Base-by-base conservation (phyloP, 53 echinoderm and acorn worm species). In the Paracentrotus lividus region DNA sequence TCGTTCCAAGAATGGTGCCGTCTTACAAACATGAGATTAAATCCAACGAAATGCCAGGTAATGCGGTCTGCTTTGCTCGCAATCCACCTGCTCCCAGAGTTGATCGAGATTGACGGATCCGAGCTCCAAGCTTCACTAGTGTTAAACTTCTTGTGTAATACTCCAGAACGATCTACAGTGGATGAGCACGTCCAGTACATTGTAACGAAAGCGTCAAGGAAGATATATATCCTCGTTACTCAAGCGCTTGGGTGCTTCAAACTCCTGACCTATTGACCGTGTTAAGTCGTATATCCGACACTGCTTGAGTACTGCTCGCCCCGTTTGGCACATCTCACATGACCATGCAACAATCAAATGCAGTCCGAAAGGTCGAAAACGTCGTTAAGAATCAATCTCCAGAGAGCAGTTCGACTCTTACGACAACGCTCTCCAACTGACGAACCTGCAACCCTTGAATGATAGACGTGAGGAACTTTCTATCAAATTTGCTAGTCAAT, bases 231-330 rank as follows among this genome's bases (percentile, higher is more conserved):
- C 68, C 29, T 92, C 13, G 84, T 66, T 42, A 36, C n/a, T 94
- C 27, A 54, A 91, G 29, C 90, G 66, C 32, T 92, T 92, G 49
- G 55, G 51, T 72, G 52, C 92, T 69, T 40, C 92, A 38, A n/a
- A 75, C 92, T 45, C 57, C 69, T 40, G 54, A 91, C 18, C 94
- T 90, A 40, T 72, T 94, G 7, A 60, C 8, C 26, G 60, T 60
- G 60, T 60, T 8, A 60, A 60, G 5, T 60, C 60, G 26, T 60
- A n/a, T 26, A 60, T 60, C 26, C 24, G 60, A n/a, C 60, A 26
- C 60, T 60, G 26, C 1, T 60, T 60, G 60, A 24, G 26, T 26
- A 60, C 26, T 60, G 60, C 60, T 60, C n/a, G 9, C 2, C 60
- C 60, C 2, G 60, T 60, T 60, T 60, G 60, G 60, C 60, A 60